Conservation (phyloP, 2,888 invertebrate species). For the Scrobipalpa costella region DNA sequence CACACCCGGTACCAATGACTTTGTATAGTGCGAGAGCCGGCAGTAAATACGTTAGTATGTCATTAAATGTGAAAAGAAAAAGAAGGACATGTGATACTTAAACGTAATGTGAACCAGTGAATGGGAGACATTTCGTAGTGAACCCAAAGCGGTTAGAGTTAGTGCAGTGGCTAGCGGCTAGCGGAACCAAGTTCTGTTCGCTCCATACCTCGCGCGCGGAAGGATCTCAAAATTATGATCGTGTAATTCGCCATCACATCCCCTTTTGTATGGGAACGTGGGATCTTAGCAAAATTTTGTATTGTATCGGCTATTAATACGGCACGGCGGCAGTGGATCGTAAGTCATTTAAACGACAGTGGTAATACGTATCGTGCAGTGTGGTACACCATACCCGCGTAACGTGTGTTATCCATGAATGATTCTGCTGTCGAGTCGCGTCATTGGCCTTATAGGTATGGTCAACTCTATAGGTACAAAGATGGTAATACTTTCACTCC, state of each 20-base stretch:
- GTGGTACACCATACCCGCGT: too few relatives aligned
- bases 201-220: slow-evolving; percentile 53
- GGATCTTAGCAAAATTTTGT: slow-evolving; percentile 29
- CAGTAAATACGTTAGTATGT: slow-evolving; percentile 75
- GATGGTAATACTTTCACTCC: too few relatives aligned
- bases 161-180: slow-evolving; percentile 63
- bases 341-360: too few relatives aligned
- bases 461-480: slow-evolving; percentile 9
- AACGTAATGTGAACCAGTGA: slow-evolving; percentile 74
- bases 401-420: not conserved
- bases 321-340: not conserved
- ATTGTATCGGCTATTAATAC: not conserved
- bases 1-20: slow-evolving; percentile 89
- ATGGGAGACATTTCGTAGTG: slow-evolving; percentile 65
- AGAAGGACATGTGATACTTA: slow-evolving; percentile 76
- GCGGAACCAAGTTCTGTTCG: slow-evolving; percentile 64
- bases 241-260: slow-evolving; percentile 36
- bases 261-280: slow-evolving; percentile 31
- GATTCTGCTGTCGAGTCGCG: not conserved
- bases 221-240: slow-evolving; percentile 64
- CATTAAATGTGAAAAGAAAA: slow-evolving; percentile 77
- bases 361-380: too few relatives aligned
- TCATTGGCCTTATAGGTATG: slow-evolving; percentile 1
- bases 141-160: slow-evolving; percentile 61
- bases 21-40: slow-evolving; percentile 83